Base-by-base conservation (phyloP, 2,113 vertebrate genomes). In the Hydropotes inermis region DNA sequence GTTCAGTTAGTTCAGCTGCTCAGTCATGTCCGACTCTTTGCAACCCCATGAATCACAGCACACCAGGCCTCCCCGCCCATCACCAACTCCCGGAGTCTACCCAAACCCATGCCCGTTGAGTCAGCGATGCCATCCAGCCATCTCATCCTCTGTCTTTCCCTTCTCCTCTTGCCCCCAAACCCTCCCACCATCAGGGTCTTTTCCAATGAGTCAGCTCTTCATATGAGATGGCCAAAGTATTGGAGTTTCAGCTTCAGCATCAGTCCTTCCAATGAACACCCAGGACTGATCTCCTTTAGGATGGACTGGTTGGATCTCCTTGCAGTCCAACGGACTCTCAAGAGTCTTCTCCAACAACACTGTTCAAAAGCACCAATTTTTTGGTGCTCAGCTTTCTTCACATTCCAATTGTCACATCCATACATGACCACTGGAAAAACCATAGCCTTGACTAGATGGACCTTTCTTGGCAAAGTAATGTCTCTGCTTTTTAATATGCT, bases 311-410 rank as follows among this genome's bases (percentile, higher is more conserved):
- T 70, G n/a, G n/a, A 36, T 70, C 64, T 36, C 17, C n/a, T 70
- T 70, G 17, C n/a, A 70, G 17, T 70, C 17, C n/a, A 36, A 36
- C n/a, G 9, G 64, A 70, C 17, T 70, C n/a, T 36, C 64, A 70
- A 70, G 64, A 70, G 19, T 70, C 0, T 70, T 70, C n/a, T 36
- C 64, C 64, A 70, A 36, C 64, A 70, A 4, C 19, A 70, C 17
- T 6, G 64, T 21, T 70, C 9, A 36, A 70, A 70, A 70, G n/a
- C 64, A 70, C 36, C 9, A 70, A 6, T 36, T 70, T 2, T 70
- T 11, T 0, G 0, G 17, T 0, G 0, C n/a, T 70, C 64, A 36
- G n/a, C 64, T 36, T 67, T 36, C 64, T 36, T 70, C 36, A 70
- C 11, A 10, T 9, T 70, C n/a, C 64, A 36, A 36, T 9, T 70